Conservation (phyloP, 2,888 invertebrate species). For the Cantharis lateralis region DNA sequence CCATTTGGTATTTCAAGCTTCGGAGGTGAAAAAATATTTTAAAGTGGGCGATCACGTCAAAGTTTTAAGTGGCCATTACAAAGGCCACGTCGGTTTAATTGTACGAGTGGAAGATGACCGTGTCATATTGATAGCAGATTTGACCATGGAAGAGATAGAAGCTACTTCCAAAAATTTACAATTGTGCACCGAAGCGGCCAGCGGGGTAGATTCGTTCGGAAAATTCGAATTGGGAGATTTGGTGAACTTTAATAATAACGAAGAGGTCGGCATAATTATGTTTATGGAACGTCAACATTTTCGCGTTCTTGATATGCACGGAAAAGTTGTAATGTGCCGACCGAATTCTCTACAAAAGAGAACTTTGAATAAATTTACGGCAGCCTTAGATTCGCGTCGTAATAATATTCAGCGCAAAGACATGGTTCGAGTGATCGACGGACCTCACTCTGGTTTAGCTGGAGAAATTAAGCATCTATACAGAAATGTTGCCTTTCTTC, state of each 20-base stretch:
- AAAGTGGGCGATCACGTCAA: conserved; percentile 98
- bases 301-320: conserved; percentile 96
- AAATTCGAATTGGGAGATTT: conserved; percentile 99
- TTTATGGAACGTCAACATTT: conserved; percentile 95
- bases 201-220: conserved; percentile 96
- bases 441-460: conserved; percentile 92
- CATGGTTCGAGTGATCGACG: conserved; percentile 96
- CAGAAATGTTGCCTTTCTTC: conserved; percentile 92
- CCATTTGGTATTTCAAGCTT: conserved; percentile 91
- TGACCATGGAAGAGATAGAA: conserved; percentile 97
- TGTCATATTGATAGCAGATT: conserved; percentile 93
- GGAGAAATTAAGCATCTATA: conserved; percentile 98
- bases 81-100: conserved; percentile 96
- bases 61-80: conserved; percentile 84
- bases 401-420: conserved; percentile 63
- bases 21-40: conserved; percentile 92
- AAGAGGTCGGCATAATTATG: conserved; percentile 97
- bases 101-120: conserved; percentile 92
- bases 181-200: conserved; percentile 97
- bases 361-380: conserved; percentile 85
- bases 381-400: conserved; percentile 91
- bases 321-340: conserved; percentile 91
- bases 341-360: conserved; percentile 93
- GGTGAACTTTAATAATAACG: conserved; percentile 91
- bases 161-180: conserved; percentile 92